These are phyloP conservation scores for Mionectes macconnelli DNA, from an alignment of 2,113 vertebrate species.

Conservation along the genomic window DNA sequence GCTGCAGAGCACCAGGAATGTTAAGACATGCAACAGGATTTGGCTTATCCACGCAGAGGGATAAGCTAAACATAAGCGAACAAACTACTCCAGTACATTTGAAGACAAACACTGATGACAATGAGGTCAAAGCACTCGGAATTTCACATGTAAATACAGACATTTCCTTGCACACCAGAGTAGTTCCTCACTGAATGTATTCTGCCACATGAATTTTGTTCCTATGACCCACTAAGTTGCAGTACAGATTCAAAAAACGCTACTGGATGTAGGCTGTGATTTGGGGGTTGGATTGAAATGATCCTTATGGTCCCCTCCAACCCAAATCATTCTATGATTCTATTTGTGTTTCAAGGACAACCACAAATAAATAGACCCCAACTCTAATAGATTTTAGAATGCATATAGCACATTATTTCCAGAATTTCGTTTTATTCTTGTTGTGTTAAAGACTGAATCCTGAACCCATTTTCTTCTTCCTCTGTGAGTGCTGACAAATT, in stretches of 20 bases:
- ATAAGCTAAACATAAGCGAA: background rate
- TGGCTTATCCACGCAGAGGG: background rate
- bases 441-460: background rate
- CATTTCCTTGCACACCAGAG: background rate
- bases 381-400: background rate
- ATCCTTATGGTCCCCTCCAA: background rate
- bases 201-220: background rate
- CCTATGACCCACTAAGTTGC: background rate
- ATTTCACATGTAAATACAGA: background rate
- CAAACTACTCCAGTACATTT: background rate
- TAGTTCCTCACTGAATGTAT: background rate
- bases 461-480: background rate
- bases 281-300: background rate
- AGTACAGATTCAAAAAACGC: background rate
- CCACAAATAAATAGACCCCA: background rate
- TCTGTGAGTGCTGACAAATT: background rate
- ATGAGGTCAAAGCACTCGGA: background rate
- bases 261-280: background rate
- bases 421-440: background rate
- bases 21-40: slow-evolving; percentile 8
- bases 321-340: background rate
- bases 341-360: background rate
- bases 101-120: slow-evolving; percentile 24
- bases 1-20: background rate
- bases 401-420: background rate